These are phyloP conservation scores for Chascanopsetta lugubris DNA, from an alignment of 2,113 vertebrate species.

Conservation along the genomic window DNA sequence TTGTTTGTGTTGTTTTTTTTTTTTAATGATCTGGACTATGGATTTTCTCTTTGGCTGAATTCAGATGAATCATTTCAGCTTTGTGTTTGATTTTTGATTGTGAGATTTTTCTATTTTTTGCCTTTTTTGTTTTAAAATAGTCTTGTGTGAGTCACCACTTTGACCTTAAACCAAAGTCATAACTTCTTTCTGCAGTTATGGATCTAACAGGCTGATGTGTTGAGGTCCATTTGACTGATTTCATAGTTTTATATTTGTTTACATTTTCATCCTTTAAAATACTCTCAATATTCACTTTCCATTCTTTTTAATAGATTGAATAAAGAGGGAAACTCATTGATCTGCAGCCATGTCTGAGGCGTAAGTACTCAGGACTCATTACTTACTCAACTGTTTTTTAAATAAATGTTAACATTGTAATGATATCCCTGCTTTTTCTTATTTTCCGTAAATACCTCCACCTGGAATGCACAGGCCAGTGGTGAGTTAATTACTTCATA, in stretches of 20 bases:
- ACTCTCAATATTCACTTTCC: background rate
- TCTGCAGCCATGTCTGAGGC: constrained; percentile 75
- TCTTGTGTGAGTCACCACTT: constrained; percentile 1
- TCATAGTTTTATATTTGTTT: too few species aligned
- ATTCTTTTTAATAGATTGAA: constrained; percentile 8
- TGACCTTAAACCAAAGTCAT: constrained; percentile 59
- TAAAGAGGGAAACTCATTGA: constrained; percentile 24
- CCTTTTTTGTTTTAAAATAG: background rate
- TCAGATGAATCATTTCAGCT: background rate
- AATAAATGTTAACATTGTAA: background rate
- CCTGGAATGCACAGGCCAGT: constrained; percentile 22
- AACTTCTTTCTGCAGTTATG: constrained; percentile 8
- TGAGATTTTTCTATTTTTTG: background rate
- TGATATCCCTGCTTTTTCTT: constrained; percentile 20
- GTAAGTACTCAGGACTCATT: constrained; percentile 58
- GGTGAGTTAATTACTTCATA: constrained; percentile 70
- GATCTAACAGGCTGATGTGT: too few species aligned
- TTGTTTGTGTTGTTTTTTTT: background rate
- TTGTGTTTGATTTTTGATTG: background rate
- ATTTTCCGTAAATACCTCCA: constrained; percentile 10
- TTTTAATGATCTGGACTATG: background rate
- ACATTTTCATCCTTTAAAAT: background rate
- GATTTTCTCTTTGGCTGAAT: background rate
- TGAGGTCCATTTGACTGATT: too few species aligned
- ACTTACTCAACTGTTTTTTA: background rate